A percentile compares a stretch with the other conserved stretches of the same genome.
These are phyloP conservation scores for zebrafish (Danio rerio) DNA, from an alignment of 2,113 vertebrate genomes.

Conservation along the genomic window GRCz12tu NC_133189.1:31921501-31922000, in stretches of 20 bases:
- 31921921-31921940: constrained; percentile 18
- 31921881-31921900: constrained; percentile 61
- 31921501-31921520: not conserved
- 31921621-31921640: constrained; percentile 58
- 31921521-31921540: constrained; percentile 10
- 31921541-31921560: constrained; percentile 28
- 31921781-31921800: constrained; percentile 77
- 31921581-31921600: constrained; percentile 37
- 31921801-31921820: constrained; percentile 66
- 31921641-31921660: constrained; percentile 72
- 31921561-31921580: constrained; percentile 26
- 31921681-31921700: constrained; percentile 70
- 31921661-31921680: constrained; percentile 70
- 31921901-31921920: constrained; percentile 36
- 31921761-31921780: constrained; percentile 73
- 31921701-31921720: constrained; percentile 79
- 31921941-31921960: constrained; percentile 7
- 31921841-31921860: constrained; percentile 71
- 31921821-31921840: constrained; percentile 73
- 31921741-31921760: constrained; percentile 78
- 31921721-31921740: constrained; percentile 70
- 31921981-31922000: constrained; percentile 14
- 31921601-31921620: constrained; percentile 49
- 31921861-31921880: constrained; percentile 74
- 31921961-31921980: constrained; percentile 34